phyloP scores from a whole-genome alignment of 2,113 vertebrate species.

The Heptranchias perlo region DNA sequence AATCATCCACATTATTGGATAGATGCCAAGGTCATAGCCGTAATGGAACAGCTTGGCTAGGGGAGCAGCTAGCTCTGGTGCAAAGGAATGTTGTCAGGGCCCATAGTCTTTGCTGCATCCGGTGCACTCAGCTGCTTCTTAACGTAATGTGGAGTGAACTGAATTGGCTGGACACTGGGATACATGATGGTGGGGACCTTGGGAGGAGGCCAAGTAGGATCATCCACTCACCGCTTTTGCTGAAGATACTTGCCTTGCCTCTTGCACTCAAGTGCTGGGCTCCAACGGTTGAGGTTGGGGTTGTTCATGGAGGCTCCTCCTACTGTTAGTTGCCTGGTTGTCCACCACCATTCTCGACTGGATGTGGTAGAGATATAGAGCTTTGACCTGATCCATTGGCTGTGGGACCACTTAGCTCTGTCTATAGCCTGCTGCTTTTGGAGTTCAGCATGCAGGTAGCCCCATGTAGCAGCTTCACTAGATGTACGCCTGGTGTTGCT shows the following conservation, averaged over 20 bases:
- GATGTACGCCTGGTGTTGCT: background rate
- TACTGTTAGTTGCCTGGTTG: background rate
- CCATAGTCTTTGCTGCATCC: background rate
- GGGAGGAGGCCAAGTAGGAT: background rate
- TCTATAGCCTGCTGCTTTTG: background rate
- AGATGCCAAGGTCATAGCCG: background rate
- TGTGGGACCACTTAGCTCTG: too few species aligned
- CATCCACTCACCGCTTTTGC: background rate
- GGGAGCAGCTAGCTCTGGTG: background rate
- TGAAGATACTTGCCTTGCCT: background rate
- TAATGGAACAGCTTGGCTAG: background rate
- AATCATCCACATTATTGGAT: background rate
- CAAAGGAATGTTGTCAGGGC: background rate
- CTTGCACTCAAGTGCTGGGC: background rate
- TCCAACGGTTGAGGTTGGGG: background rate
- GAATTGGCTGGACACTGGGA: background rate
- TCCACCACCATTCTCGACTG: background rate
- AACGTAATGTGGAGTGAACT: background rate
- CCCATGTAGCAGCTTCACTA: background rate
- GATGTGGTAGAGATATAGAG: background rate
- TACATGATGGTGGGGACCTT: background rate
- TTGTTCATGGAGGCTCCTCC: background rate
- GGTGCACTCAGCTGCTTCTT: background rate
- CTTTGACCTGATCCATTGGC: background rate
- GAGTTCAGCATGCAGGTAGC: background rate